Percentiles rank a stretch among this genome's conserved stretches.
These are phyloP conservation scores for Melanotaenia maccullochi DNA, from an alignment of 2,797 vertebrate species.

Conservation along the genomic window DNA sequence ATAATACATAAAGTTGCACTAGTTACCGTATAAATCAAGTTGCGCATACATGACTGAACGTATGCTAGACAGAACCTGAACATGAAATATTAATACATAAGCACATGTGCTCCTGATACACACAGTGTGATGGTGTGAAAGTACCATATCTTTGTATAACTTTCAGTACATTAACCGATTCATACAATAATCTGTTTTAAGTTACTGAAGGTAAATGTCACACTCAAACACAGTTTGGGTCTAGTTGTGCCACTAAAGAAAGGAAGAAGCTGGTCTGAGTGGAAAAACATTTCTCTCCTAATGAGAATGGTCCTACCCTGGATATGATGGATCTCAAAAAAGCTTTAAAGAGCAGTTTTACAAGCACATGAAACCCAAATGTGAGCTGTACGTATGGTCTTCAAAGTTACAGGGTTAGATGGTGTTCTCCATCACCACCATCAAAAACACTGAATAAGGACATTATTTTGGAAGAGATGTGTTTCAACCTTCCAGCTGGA, in stretches of 20 bases:
- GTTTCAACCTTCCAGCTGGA: not conserved
- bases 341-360: not conserved
- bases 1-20: not conserved
- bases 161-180: not conserved
- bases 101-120: not conserved
- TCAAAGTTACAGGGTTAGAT: not conserved
- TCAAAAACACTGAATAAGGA: not conserved
- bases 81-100: not conserved
- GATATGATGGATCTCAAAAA: not conserved
- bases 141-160: not conserved
- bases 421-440: not conserved
- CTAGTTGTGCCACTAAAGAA: not conserved
- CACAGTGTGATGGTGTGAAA: not conserved
- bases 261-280: not conserved
- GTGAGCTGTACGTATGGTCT: not conserved
- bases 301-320: not conserved
- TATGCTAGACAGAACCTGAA: not conserved
- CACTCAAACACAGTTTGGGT: not conserved
- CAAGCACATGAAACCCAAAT: not conserved
- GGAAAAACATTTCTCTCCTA: not conserved
- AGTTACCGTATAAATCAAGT: not conserved
- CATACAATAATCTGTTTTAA: not conserved
- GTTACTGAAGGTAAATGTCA: not conserved
- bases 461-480: not conserved
- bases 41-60: not conserved